Conservation (phyloP, 2,888 invertebrate genomes). For the Steinernema hermaphroditum region DNA sequence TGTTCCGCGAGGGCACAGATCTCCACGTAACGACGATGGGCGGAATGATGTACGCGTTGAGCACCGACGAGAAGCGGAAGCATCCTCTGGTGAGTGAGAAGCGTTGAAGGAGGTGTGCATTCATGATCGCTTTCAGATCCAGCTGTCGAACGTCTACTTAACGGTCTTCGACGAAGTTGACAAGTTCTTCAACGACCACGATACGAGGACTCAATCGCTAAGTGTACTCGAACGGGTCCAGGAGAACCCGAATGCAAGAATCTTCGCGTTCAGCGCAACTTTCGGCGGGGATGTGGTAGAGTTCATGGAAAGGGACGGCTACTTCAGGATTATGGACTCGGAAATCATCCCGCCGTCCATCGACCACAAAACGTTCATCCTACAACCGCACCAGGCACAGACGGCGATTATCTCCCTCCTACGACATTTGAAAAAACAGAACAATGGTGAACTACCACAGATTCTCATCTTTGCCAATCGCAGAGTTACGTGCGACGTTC, state of each 20-base stretch:
- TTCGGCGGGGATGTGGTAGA: background rate
- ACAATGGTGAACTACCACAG: background rate
- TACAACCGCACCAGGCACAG: background rate
- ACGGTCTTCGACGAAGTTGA: conserved; percentile 1
- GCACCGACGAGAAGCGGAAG: background rate
- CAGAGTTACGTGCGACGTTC: background rate
- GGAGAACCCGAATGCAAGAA: background rate
- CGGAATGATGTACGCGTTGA: background rate
- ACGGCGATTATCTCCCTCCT: background rate
- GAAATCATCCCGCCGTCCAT: background rate
- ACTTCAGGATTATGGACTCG: background rate
- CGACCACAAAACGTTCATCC: background rate
- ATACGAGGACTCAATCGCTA: background rate
- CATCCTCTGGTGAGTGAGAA: background rate
- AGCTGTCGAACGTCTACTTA: background rate
- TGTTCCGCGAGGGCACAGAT: background rate
- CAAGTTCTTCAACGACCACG: background rate
- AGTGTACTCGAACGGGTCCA: background rate
- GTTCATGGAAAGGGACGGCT: background rate
- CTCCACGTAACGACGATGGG: conserved; percentile 12
- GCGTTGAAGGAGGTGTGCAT: background rate
- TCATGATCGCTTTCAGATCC: background rate
- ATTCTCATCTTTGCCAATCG: conserved; percentile 15
- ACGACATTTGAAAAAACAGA: background rate
- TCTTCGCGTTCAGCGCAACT: conserved; percentile 22